phyloP scores from a whole-genome alignment of 1,140 invertebrate species.

The Zeugodacus cucurbitae region DNA sequence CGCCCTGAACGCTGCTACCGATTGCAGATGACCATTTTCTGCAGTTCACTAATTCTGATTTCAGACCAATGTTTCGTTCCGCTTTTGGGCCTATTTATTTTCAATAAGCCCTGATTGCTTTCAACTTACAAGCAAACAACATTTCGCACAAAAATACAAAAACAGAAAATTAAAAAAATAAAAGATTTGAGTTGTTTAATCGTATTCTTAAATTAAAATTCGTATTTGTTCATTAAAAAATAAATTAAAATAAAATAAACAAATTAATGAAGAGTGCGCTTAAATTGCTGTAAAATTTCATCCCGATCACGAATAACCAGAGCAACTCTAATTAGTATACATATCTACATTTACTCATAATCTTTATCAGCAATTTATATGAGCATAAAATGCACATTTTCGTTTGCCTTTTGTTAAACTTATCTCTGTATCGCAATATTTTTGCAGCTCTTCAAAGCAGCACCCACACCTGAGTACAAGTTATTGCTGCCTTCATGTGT shows the following conservation, averaged over 20 bases:
- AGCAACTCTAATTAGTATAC: not conserved
- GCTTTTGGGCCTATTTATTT: not conserved
- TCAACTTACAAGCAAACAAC: not conserved
- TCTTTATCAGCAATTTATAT: too few relatives aligned
- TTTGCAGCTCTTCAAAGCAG: not conserved
- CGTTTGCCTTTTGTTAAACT: not conserved
- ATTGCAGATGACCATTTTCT: constrained; percentile 36
- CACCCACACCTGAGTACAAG: not conserved
- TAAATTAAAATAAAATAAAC: too few relatives aligned
- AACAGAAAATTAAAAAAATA: too few relatives aligned
- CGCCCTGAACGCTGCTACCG: not conserved
- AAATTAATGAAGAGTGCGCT: too few relatives aligned
- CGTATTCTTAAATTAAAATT: too few relatives aligned
- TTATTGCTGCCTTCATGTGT: not conserved
- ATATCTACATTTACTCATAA: not conserved
- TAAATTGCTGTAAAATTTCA: too few relatives aligned
- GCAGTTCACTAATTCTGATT: not conserved
- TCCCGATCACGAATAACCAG: too few relatives aligned
- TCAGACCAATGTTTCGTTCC: constrained; percentile 34
- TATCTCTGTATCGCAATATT: not conserved
- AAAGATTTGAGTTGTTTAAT: too few relatives aligned
- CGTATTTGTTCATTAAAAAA: too few relatives aligned
- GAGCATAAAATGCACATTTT: not conserved
- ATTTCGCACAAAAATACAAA: too few relatives aligned
- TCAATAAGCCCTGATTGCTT: not conserved